A percentile compares a stretch with the other conserved stretches of the same genome.
Evolutionary conservation across 2,113 vertebrate species (phyloP).

Genomic region (Myrmecobius fasciatus): DNA sequence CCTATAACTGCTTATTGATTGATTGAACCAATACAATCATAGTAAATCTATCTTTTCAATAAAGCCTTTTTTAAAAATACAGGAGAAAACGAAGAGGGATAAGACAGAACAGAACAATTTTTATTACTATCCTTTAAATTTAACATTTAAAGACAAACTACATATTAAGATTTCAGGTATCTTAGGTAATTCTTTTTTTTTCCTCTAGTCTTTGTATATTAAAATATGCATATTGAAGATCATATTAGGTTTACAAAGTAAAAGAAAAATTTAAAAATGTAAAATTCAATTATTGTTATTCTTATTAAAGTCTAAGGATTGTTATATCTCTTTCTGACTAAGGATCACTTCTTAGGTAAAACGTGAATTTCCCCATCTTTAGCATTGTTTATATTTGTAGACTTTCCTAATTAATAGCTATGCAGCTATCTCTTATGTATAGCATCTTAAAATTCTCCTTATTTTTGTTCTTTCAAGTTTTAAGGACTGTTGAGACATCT

Average conservation of each 20-base stretch:
- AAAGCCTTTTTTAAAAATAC: background rate
- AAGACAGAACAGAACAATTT: background rate
- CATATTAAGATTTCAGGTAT: background rate
- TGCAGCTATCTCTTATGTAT: accelerated
- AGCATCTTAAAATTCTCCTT: accelerated
- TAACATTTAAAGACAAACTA: background rate
- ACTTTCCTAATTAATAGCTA: background rate
- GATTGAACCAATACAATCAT: background rate
- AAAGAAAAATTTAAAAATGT: background rate
- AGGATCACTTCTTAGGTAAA: background rate
- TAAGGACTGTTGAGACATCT: accelerated
- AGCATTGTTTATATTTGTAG: background rate
- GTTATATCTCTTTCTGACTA: background rate
- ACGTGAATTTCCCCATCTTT: background rate
- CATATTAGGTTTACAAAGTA: background rate
- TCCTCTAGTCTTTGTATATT: background rate
- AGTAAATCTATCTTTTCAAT: background rate
- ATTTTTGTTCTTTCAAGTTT: accelerated
- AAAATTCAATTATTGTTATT: background rate
- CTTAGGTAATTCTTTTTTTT: no score
- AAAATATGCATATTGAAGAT: background rate
- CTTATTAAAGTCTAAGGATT: background rate
- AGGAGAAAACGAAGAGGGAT: background rate
- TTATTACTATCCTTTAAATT: background rate
- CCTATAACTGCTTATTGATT: background rate